Conservation (phyloP, 2,113 vertebrate species). For the Plectropomus leopardus region DNA sequence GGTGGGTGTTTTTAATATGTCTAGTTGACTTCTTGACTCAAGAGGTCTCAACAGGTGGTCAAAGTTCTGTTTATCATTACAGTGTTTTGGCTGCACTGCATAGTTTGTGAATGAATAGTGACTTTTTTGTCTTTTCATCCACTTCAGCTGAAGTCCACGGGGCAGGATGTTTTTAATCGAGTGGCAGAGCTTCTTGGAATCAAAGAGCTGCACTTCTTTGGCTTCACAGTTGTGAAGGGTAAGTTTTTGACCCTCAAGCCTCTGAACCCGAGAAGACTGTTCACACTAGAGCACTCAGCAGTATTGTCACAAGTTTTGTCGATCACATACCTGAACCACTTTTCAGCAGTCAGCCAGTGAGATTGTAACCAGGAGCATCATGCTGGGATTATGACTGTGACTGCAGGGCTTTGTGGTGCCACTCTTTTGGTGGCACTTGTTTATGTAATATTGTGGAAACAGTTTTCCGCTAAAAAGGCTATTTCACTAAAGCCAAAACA, state of each 20-base stretch:
- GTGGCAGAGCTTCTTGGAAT: slow-evolving; percentile 87
- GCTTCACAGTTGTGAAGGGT: slow-evolving; percentile 92
- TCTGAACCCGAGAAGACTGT: slow-evolving; percentile 7
- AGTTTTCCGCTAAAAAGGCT: not conserved
- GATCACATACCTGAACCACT: not conserved
- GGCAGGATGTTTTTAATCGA: slow-evolving; percentile 89
- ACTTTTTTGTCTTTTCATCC: slow-evolving; percentile 21
- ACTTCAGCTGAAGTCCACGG: slow-evolving; percentile 89
- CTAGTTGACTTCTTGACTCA: not conserved
- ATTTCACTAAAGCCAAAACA: slow-evolving; percentile 8
- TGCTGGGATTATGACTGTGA: not conserved
- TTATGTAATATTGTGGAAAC: slow-evolving; percentile 9
- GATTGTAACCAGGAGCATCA: slow-evolving; percentile 1
- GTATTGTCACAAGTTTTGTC: not conserved
- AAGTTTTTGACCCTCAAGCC: slow-evolving; percentile 63
- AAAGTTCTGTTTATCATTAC: not conserved
- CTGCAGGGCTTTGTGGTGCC: not conserved
- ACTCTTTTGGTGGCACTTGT: not conserved
- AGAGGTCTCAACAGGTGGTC: not conserved
- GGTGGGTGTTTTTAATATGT: slow-evolving; percentile 78
- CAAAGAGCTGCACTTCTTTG: slow-evolving; percentile 91
- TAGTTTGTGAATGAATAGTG: slow-evolving; percentile 1
- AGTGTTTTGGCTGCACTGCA: not conserved
- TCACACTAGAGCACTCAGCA: slow-evolving; percentile 2
- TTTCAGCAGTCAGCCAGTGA: not conserved